Conservation (phyloP, 2,797 vertebrate species). For the Masticophis lateralis region DNA sequence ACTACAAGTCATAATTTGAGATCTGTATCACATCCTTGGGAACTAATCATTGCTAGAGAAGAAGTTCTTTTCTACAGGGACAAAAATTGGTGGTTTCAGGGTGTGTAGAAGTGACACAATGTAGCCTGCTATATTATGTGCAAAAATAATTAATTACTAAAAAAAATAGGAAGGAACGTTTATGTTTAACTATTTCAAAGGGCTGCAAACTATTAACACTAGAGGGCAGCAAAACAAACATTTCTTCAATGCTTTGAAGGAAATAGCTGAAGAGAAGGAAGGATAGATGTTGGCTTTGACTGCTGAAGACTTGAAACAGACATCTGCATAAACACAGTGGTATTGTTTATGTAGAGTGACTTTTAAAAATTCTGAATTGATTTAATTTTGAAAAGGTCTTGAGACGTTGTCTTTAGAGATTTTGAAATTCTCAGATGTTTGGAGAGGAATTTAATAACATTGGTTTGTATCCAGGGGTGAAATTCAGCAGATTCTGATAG, state of each 20-base stretch:
- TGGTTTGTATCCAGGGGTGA: background rate
- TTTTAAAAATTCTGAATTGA: background rate
- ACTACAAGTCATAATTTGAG: background rate
- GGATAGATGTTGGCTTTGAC: background rate
- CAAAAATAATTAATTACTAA: background rate
- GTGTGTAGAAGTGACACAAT: background rate
- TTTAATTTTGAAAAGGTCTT: background rate
- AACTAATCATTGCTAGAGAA: background rate
- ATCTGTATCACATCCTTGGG: background rate
- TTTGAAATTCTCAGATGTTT: background rate
- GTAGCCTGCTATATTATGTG: background rate
- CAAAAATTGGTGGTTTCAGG: background rate
- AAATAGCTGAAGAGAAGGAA: background rate
- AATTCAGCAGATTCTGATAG: too few species aligned
- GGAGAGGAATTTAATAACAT: background rate
- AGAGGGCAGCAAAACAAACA: slow-evolving; percentile 66
- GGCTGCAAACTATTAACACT: slow-evolving; percentile 16
- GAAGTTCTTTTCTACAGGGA: background rate
- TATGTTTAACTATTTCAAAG: background rate
- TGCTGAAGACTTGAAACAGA: background rate
- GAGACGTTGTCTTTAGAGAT: background rate
- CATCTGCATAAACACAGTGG: background rate
- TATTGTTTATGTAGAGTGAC: background rate
- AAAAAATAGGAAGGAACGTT: background rate
- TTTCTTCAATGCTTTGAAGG: background rate